A percentile compares a stretch with the other conserved stretches of the same genome.
Conservation (phyloP, 2,888 invertebrate genomes). For the Aproaerema taeniolella region DNA sequence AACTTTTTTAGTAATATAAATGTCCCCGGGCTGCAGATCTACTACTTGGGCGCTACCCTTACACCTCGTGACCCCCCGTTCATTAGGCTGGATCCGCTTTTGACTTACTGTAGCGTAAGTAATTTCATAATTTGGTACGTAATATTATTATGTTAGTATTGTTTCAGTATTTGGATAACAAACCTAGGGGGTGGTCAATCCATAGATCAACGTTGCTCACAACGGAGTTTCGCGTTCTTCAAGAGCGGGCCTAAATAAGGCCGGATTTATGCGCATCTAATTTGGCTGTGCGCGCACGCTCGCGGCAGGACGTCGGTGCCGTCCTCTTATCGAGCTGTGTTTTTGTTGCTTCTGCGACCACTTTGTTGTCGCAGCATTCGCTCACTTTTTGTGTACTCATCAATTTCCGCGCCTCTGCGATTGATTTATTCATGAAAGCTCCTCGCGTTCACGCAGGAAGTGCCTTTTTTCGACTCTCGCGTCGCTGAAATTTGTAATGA, state of each 20-base stretch:
- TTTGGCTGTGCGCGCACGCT: conserved; percentile 49
- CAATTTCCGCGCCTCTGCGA: conserved; percentile 73
- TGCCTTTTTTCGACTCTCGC: conserved; percentile 60
- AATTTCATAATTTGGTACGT: too few species aligned
- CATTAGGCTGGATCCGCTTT: too few species aligned
- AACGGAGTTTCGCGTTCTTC: conserved; percentile 5
- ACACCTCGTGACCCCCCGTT: too few species aligned
- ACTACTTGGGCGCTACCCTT: too few species aligned
- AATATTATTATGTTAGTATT: too few species aligned
- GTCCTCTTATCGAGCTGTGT: conserved; percentile 53
- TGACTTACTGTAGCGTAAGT: too few species aligned
- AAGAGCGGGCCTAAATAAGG: conserved; percentile 25
- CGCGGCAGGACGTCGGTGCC: conserved; percentile 28
- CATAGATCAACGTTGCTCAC: conserved; percentile 3
- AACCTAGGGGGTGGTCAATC: too few species aligned
- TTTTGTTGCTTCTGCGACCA: conserved; percentile 56
- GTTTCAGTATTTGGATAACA: too few species aligned
- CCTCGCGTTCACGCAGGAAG: conserved; percentile 70
- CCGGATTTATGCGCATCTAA: conserved; percentile 71
- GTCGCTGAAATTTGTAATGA: conserved; percentile 71
- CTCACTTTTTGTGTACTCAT: conserved; percentile 67
- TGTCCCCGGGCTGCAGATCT: too few species aligned
- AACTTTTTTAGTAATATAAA: too few species aligned
- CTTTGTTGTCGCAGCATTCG: conserved; percentile 69
- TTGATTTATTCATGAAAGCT: conserved; percentile 75